Evolutionary conservation across 1,140 invertebrate species (phyloP).

Genomic region (Scaptomyza hsui): DNA sequence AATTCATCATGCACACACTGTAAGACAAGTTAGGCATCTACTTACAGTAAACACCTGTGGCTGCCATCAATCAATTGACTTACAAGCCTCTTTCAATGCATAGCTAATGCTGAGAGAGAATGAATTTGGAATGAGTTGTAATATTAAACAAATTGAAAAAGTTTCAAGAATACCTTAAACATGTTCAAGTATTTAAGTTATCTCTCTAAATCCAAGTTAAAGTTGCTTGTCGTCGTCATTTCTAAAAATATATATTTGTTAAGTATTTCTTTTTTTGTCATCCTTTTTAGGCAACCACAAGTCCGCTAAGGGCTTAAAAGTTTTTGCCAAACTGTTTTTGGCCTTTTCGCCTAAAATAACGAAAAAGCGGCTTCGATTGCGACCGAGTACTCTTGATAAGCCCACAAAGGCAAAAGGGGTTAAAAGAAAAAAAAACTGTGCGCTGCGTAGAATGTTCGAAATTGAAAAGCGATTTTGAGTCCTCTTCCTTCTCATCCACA

Average conservation of each 20-base stretch:
- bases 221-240: not conserved
- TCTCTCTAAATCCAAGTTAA: conserved; percentile 2
- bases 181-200: not conserved
- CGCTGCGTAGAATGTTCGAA: conserved; percentile 57
- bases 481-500: not conserved
- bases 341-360: conserved; percentile 66
- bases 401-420: conserved; percentile 59
- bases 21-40: conserved; percentile 15
- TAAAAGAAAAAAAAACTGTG: conserved; percentile 55
- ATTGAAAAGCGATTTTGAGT: conserved; percentile 54
- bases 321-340: conserved; percentile 45
- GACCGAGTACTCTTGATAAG: conserved; percentile 62
- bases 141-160: conserved; percentile 51
- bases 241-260: conserved; percentile 9
- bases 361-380: conserved; percentile 50
- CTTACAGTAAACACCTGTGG: conserved; percentile 39
- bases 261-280: not conserved
- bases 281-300: conserved; percentile 37
- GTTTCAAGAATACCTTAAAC: not conserved
- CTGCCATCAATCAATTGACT: conserved; percentile 49
- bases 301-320: conserved; percentile 50
- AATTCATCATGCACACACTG: conserved; percentile 71
- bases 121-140: conserved; percentile 23
- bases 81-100: conserved; percentile 19
- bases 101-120: conserved; percentile 15